Evolutionary conservation across 2,113 vertebrate genomes (phyloP).

Genomic region (Phalacrocorax aristotelis): DNA sequence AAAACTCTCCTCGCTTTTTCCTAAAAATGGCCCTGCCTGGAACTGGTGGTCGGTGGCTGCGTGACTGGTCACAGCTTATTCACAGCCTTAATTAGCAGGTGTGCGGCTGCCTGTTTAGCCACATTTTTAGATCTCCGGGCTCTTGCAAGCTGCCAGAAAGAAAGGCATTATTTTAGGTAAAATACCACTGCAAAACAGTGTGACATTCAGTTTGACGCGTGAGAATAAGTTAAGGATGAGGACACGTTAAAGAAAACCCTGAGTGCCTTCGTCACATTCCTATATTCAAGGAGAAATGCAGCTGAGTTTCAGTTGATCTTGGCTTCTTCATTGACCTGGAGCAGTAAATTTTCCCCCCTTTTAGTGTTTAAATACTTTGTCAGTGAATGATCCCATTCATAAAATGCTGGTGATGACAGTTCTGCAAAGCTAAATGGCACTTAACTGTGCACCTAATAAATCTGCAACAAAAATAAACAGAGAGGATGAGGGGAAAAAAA

Average conservation of each 20-base stretch:
- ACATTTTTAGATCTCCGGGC: background rate
- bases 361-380: constrained; percentile 68
- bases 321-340: constrained; percentile 67
- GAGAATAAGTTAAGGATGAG: constrained; percentile 38
- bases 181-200: background rate
- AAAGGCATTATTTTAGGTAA: constrained; percentile 54
- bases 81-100: constrained; percentile 56
- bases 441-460: constrained; percentile 72
- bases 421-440: constrained; percentile 63
- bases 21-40: background rate
- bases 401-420: constrained; percentile 67
- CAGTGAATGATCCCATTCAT: constrained; percentile 77
- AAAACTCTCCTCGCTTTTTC: background rate
- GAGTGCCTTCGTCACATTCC: constrained; percentile 46
- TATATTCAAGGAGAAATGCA: constrained; percentile 25
- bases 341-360: constrained; percentile 59
- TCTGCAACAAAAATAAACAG: constrained; percentile 75
- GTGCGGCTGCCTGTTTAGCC: background rate
- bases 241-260: background rate
- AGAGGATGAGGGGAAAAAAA: background rate
- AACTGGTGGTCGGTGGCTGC: background rate
- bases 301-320: constrained; percentile 73
- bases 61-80: constrained; percentile 11
- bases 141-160: constrained; percentile 27
- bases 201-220: constrained; percentile 37